These are phyloP conservation scores for Neosilurus hyrtlii DNA, from an alignment of 2,797 vertebrate genomes.

Conservation along the genomic window DNA sequence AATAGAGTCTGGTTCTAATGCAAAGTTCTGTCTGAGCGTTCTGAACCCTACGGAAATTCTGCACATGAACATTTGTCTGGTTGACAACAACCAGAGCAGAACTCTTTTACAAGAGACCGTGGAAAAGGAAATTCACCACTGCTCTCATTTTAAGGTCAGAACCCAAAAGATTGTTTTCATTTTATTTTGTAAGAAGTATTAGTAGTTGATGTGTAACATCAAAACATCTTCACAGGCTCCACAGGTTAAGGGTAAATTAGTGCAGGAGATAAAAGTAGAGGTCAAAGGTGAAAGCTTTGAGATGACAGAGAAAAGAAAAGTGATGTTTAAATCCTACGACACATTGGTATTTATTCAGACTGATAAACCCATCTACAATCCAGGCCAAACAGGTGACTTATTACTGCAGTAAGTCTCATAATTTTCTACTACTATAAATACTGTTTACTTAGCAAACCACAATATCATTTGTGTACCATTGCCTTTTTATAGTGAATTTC, in stretches of 20 bases:
- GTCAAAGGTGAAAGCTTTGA: constrained; percentile 69
- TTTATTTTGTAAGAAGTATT: too few relatives aligned
- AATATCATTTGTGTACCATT: too few relatives aligned
- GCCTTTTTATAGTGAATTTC: constrained; percentile 74
- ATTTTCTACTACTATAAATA: not conserved
- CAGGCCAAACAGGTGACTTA: constrained; percentile 76
- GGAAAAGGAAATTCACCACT: constrained; percentile 58
- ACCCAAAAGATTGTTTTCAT: not conserved
- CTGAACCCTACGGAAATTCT: constrained; percentile 65
- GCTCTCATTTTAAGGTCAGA: constrained; percentile 62
- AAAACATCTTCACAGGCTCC: constrained; percentile 59
- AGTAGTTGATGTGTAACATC: not conserved
- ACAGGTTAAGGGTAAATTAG: constrained; percentile 10
- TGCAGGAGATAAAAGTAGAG: constrained; percentile 59
- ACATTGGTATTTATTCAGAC: constrained; percentile 80
- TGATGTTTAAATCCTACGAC: constrained; percentile 66
- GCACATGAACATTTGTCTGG: constrained; percentile 62
- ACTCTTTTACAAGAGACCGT: constrained; percentile 55
- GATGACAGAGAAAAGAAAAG: constrained; percentile 68
- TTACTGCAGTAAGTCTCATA: not conserved
- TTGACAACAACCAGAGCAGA: constrained; percentile 29
- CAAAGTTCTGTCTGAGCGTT: constrained; percentile 64
- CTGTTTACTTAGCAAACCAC: too few relatives aligned
- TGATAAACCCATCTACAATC: constrained; percentile 87
- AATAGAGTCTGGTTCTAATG: constrained; percentile 62